Evolutionary conservation across 1,140 invertebrate species (phyloP).

Genomic region (Eufriesea mexicana): DNA sequence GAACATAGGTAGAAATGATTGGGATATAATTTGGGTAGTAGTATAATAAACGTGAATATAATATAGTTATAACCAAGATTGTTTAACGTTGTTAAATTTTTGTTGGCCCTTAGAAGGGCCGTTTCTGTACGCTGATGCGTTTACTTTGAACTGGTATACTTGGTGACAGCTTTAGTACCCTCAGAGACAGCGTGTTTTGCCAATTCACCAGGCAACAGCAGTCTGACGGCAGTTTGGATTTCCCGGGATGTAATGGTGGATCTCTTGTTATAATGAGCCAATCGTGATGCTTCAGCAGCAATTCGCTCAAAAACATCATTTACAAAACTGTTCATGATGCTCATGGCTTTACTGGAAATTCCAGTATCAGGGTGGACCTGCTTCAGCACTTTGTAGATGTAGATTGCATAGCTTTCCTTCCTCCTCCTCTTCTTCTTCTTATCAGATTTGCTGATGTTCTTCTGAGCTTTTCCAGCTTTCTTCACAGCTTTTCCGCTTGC

Average conservation of each 20-base stretch:
- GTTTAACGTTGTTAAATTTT: constrained; percentile 42
- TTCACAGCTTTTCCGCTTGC: constrained; percentile 81
- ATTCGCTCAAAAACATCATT: constrained; percentile 85
- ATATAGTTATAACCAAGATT: not conserved
- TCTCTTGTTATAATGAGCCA: constrained; percentile 84
- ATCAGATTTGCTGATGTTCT: constrained; percentile 83
- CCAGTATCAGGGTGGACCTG: constrained; percentile 86
- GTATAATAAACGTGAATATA: too few relatives aligned
- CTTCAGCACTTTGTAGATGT: constrained; percentile 88
- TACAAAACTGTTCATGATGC: constrained; percentile 81
- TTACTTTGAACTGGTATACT: constrained; percentile 74
- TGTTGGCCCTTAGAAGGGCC: constrained; percentile 60
- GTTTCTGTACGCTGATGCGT: not conserved
- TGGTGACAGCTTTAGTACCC: constrained; percentile 65
- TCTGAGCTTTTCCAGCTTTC: constrained; percentile 83
- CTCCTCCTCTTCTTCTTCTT: constrained; percentile 84
- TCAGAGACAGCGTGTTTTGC: constrained; percentile 70
- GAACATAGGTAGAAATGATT: too few relatives aligned
- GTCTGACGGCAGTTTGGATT: constrained; percentile 78
- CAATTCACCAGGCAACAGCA: constrained; percentile 79
- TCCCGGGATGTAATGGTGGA: constrained; percentile 80
- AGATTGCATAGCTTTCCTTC: constrained; percentile 88
- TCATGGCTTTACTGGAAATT: constrained; percentile 80
- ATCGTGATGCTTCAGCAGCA: constrained; percentile 82
- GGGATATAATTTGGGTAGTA: too few relatives aligned